A percentile compares a stretch with the other conserved stretches of the same genome.
phyloP scores from a whole-genome alignment of 2,113 vertebrate species.

The Phaethornis superciliosus region DNA sequence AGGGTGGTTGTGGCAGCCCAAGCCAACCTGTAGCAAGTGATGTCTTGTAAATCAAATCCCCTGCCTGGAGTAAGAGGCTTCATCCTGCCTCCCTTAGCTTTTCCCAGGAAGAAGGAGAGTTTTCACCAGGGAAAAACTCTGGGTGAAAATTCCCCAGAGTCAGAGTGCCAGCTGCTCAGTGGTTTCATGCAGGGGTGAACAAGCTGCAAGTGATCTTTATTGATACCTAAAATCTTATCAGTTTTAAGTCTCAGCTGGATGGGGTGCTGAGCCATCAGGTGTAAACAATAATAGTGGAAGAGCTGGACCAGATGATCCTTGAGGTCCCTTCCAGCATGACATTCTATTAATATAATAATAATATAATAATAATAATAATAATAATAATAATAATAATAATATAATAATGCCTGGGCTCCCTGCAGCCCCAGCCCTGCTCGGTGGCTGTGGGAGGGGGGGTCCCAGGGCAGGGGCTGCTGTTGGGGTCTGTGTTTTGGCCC shows the following conservation, averaged over 20 bases:
- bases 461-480: rapidly evolving
- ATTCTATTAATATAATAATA: no score
- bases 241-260: no score
- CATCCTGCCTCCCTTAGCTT: neutral
- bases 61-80: neutral
- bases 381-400: no score
- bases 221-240: no score
- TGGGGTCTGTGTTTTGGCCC: rapidly evolving
- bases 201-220: neutral
- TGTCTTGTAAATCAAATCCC: neutral
- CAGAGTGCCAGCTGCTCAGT: rapidly evolving
- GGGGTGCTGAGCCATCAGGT: no score
- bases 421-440: neutral
- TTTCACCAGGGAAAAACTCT: no score
- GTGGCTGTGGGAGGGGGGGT: neutral
- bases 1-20: neutral
- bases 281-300: no score
- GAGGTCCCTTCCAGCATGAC: no score
- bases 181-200: neutral
- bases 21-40: neutral
- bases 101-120: no score
- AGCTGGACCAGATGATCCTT: no score
- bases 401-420: neutral
- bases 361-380: no score
- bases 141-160: neutral